These are phyloP conservation scores for Ligdia adustata DNA, from an alignment of 2,888 invertebrate genomes.

Conservation along the genomic window DNA sequence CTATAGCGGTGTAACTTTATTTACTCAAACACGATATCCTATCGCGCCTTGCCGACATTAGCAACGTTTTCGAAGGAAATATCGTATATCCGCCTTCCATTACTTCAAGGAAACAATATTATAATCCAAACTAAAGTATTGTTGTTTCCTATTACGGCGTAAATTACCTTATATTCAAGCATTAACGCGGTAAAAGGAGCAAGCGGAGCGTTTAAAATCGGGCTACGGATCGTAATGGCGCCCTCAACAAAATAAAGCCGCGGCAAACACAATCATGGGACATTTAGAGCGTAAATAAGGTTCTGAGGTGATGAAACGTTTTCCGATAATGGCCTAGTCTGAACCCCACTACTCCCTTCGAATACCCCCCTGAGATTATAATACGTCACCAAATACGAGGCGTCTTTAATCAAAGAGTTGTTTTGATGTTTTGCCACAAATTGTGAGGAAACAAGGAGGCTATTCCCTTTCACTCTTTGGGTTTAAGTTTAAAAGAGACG, in stretches of 20 bases:
- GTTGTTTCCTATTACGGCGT: conserved; percentile 18
- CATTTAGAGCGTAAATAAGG: conserved; percentile 50
- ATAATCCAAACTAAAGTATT: conserved; percentile 26
- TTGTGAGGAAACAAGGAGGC: conserved; percentile 5
- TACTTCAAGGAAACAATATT: conserved; percentile 14
- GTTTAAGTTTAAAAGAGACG: too few species aligned
- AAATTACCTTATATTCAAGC: conserved; percentile 21
- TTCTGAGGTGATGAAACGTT: conserved; percentile 52
- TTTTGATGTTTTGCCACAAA: conserved; percentile 10
- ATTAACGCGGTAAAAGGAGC: conserved; percentile 21
- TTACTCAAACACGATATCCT: conserved; percentile 4
- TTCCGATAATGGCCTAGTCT: conserved; percentile 56
- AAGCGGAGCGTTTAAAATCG: conserved; percentile 27
- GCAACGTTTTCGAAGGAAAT: conserved; percentile 8
- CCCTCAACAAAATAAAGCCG: conserved; percentile 32
- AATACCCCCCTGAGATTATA: conserved; percentile 23
- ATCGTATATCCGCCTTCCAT: conserved; percentile 15
- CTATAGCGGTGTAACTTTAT: background rate
- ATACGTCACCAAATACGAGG: conserved; percentile 26
- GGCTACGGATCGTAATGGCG: conserved; percentile 29
- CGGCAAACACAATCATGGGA: conserved; percentile 42
- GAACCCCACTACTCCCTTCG: conserved; percentile 37
- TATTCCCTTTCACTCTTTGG: too few species aligned
- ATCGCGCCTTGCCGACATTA: background rate
- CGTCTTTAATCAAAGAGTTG: conserved; percentile 27